Percentiles rank a stretch among this genome's conserved stretches.
Conservation (phyloP, 2,113 vertebrate genomes). For the Centropus bengalensis region DNA sequence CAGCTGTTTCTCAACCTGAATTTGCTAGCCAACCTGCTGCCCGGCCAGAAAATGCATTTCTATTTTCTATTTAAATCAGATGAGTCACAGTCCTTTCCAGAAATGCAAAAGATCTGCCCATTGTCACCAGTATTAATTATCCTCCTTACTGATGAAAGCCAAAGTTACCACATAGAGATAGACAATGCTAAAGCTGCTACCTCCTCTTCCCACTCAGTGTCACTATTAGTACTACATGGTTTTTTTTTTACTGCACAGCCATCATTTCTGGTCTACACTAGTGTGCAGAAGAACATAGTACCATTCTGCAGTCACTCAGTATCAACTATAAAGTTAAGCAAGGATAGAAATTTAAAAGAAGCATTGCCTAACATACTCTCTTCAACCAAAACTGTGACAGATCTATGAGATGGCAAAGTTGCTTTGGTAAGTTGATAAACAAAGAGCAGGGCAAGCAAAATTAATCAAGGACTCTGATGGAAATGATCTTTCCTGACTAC, state of each 20-base stretch:
- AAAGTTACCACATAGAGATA: background rate
- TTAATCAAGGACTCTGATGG: background rate
- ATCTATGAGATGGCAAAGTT: background rate
- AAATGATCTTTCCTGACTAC: background rate
- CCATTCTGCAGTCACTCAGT: background rate
- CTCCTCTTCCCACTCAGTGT: background rate
- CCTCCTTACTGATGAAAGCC: background rate
- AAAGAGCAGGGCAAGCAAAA: background rate
- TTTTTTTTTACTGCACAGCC: background rate
- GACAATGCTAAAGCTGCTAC: background rate
- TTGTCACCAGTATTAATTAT: background rate
- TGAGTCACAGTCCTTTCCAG: background rate
- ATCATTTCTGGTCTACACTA: background rate
- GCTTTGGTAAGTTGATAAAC: background rate
- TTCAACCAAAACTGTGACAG: background rate
- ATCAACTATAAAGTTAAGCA: background rate
- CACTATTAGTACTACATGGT: accelerated
- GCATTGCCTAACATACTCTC: background rate
- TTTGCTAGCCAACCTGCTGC: conserved; percentile 38
- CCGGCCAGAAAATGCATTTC: conserved; percentile 1
- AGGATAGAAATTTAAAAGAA: background rate
- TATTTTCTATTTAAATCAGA: conserved; percentile 4
- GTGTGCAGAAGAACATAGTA: background rate
- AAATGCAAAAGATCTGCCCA: background rate
- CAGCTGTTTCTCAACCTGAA: conserved; percentile 19